These are phyloP conservation scores for Ethmia dodecea DNA, from an alignment of 2,888 invertebrate genomes.

Conservation along the genomic window DNA sequence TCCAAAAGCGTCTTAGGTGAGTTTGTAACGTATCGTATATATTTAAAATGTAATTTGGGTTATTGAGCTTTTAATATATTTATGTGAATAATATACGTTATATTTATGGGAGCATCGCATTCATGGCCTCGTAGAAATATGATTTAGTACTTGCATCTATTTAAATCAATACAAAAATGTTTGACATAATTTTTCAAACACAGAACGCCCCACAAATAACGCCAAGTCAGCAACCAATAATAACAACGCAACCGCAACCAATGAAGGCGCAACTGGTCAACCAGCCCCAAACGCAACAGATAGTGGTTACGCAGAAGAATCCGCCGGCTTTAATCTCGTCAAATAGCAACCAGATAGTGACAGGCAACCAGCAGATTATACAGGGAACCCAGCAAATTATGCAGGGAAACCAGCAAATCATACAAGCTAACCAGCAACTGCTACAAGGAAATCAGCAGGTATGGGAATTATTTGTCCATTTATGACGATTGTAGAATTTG, in stretches of 20 bases:
- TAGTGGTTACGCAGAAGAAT: slow-evolving; percentile 62
- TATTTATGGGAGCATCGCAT: too few species aligned
- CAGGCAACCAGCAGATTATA: slow-evolving; percentile 24
- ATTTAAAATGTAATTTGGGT: too few species aligned
- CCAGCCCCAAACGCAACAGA: slow-evolving; percentile 54
- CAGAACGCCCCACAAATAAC: slow-evolving; percentile 67
- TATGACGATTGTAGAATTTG: too few species aligned
- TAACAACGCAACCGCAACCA: slow-evolving; percentile 67
- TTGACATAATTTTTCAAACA: too few species aligned
- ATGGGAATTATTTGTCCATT: too few species aligned
- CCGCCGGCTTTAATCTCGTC: slow-evolving; percentile 57
- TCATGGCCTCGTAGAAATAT: too few species aligned
- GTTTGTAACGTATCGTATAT: too few species aligned
- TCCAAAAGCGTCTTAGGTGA: too few species aligned
- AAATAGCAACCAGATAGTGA: slow-evolving; percentile 29
- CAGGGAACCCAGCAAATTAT: slow-evolving; percentile 25
- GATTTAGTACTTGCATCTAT: too few species aligned
- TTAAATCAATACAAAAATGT: too few species aligned
- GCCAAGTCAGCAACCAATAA: slow-evolving; percentile 66
- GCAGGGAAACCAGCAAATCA: slow-evolving; percentile 20
- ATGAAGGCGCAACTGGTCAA: slow-evolving; percentile 73
- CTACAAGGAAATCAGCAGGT: slow-evolving; percentile 25
- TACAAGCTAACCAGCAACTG: slow-evolving; percentile 41
- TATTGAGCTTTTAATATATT: too few species aligned
- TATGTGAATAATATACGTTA: too few species aligned